Evolutionary conservation across 2,113 vertebrate genomes (phyloP), one percentile per base, ranked within the genome.

Genomic region (Arvicanthis niloticus): DNA sequence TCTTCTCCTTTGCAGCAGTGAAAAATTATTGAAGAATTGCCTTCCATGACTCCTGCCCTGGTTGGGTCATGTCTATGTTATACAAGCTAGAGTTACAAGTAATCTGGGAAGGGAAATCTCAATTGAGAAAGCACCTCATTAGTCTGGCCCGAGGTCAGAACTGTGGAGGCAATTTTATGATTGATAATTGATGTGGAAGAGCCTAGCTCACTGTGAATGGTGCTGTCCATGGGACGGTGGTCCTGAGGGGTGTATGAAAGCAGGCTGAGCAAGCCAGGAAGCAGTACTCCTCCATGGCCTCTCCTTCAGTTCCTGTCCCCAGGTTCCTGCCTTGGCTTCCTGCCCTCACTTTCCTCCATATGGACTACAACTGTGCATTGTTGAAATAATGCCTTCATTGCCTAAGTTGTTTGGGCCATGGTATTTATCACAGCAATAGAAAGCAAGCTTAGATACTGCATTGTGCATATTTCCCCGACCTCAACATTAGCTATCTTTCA

Each of bases 21-120:
- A n/a, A 86, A 96, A 94, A 82, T 81, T 72, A 93, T 40, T 86
- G 95, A 90, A 81, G 88, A 92, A 77, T 91, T 95, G 72, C 93
- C 93, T 87, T 92, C 89, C 22, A 26, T 91, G 73, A 86, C 4
- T 93, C 37, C 65, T 56, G 17, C 42, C 81, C n/a, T 65, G 26
- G 24, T 42, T 65, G 58, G 81, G 58, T 65, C 1, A 0, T 85
- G 40, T 45, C 58, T 85, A 17, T 60, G 42, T 42, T 15, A 42
- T 40, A 31, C 4, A 31, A 85, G 81, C 4, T 65, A 85, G 58
- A 45, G 58, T 65, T 85, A 62, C 48, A 51, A 51, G 48, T 51
- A 51, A 51, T 31, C 40, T 17, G 4, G 40, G 58, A 19, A 65
- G 26, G 58, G 40, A 58, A 65, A 45, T 42, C 58, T 85, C 58